These are phyloP conservation scores for Mellilla xanthometata DNA, from an alignment of 2,888 invertebrate species.

Conservation along the genomic window DNA sequence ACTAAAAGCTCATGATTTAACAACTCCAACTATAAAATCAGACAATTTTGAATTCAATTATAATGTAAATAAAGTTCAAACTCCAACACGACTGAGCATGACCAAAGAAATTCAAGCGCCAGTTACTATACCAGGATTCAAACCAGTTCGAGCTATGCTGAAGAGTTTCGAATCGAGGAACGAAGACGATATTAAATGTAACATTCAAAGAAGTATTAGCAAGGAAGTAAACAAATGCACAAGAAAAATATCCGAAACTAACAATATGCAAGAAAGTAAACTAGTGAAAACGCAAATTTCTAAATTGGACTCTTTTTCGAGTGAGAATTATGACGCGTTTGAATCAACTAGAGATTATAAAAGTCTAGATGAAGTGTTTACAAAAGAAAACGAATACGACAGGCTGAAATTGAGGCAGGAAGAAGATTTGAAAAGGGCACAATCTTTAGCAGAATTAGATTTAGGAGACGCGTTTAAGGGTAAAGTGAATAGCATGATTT, in stretches of 20 bases:
- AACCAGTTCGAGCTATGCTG: conserved; percentile 11
- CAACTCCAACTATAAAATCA: not conserved
- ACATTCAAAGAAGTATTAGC: not conserved
- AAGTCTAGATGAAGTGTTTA: conserved; percentile 18
- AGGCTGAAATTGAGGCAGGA: conserved; percentile 21
- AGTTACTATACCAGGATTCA: conserved; percentile 13
- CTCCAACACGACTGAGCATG: conserved; percentile 6
- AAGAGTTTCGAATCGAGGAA: conserved; percentile 12
- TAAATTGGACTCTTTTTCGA: not conserved
- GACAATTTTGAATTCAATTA: conserved; percentile 7
- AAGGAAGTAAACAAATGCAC: not conserved
- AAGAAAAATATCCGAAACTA: not conserved
- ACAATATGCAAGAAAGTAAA: not conserved
- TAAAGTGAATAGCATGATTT: conserved; percentile 51
- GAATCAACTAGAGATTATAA: conserved; percentile 15
- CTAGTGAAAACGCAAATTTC: not conserved
- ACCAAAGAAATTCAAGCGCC: conserved; percentile 15
- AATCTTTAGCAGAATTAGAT: conserved; percentile 58
- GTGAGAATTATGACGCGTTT: conserved; percentile 12
- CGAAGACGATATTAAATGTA: not conserved
- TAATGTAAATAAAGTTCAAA: not conserved
- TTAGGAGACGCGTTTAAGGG: conserved; percentile 54
- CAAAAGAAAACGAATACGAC: conserved; percentile 13
- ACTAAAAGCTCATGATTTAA: not conserved
- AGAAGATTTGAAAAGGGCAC: conserved; percentile 30